These are phyloP conservation scores for Baccha elongata DNA, from an alignment of 2,888 invertebrate genomes.

Conservation along the genomic window DNA sequence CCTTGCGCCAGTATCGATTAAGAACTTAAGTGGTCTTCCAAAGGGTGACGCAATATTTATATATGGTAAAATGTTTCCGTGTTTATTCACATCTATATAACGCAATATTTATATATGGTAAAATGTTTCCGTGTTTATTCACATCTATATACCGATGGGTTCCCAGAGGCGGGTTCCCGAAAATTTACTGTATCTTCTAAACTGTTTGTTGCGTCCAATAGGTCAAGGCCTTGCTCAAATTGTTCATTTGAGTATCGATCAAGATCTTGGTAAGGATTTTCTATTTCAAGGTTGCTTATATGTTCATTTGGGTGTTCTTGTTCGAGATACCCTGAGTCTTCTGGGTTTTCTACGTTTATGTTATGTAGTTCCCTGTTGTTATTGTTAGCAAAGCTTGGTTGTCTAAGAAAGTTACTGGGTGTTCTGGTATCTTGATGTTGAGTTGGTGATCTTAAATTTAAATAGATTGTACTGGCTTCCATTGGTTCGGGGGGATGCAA, in stretches of 20 bases:
- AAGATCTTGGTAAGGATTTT: background rate
- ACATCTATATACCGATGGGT: background rate
- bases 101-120: background rate
- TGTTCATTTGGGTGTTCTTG: background rate
- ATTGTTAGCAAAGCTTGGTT: background rate
- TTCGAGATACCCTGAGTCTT: background rate
- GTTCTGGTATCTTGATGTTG: background rate
- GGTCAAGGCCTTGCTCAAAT: background rate
- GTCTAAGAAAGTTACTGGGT: background rate
- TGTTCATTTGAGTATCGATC: background rate
- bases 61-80: background rate
- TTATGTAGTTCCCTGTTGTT: background rate
- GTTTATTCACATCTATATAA: background rate
- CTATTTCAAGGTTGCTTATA: background rate
- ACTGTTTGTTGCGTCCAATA: background rate
- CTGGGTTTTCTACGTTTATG: background rate
- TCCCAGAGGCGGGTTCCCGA: background rate
- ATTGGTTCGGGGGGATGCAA: background rate
- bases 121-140: background rate
- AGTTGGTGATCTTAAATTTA: background rate
- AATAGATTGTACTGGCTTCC: background rate
- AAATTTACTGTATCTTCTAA: background rate
- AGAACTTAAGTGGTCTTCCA: background rate
- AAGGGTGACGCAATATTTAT: background rate
- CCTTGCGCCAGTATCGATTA: slow-evolving; percentile 13